These are phyloP conservation scores for Eulemur macaco DNA, from an alignment of 2,113 vertebrate species.

Conservation along the genomic window DNA sequence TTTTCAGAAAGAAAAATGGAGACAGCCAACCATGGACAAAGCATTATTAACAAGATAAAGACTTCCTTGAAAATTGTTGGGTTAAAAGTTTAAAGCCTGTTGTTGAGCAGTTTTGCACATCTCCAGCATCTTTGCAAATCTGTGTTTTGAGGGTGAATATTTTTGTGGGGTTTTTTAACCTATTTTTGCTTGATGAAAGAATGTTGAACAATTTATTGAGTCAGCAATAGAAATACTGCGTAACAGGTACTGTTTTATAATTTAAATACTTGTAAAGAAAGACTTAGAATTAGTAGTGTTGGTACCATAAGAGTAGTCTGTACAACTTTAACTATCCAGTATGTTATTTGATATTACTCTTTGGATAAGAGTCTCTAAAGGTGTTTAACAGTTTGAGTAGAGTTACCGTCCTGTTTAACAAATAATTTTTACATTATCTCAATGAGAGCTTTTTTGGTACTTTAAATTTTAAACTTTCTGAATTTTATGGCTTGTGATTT, in stretches of 20 bases:
- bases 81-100: background rate
- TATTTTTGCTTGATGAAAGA: constrained; percentile 36
- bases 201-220: background rate
- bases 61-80: constrained; percentile 7
- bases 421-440: background rate
- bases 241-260: background rate
- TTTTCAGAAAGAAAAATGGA: constrained; percentile 22
- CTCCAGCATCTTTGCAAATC: background rate
- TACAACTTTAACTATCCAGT: background rate
- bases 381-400: constrained; percentile 5
- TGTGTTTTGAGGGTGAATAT: background rate
- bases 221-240: background rate
- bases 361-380: background rate
- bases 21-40: background rate
- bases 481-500: constrained; percentile 11
- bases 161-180: background rate
- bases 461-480: constrained; percentile 52
- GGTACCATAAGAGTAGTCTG: background rate
- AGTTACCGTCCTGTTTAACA: background rate
- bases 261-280: background rate
- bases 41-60: background rate
- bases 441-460: background rate
- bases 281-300: background rate
- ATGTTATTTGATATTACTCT: background rate
- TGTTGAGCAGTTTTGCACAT: constrained; percentile 16